Conservation (phyloP, 2,797 vertebrate genomes). For the Anomalospiza imberbis region DNA sequence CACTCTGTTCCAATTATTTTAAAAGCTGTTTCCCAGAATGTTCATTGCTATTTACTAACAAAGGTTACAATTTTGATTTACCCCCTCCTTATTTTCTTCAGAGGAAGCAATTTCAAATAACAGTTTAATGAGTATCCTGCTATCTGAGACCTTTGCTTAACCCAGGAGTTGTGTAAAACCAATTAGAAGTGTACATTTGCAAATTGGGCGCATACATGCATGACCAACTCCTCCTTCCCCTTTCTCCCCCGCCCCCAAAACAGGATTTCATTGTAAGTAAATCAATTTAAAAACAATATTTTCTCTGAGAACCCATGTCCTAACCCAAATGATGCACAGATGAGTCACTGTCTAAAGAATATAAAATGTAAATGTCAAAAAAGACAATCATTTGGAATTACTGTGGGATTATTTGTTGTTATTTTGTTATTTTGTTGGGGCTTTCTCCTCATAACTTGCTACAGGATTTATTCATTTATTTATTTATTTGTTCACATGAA, state of each 20-base stretch:
- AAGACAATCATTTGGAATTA: background rate
- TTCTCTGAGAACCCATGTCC: background rate
- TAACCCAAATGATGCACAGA: background rate
- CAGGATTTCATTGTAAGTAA: background rate
- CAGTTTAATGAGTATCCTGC: conserved; percentile 46
- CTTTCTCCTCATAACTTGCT: no score
- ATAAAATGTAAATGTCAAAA: background rate
- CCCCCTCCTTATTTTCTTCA: background rate
- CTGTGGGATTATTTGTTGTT: background rate
- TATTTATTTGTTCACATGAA: background rate
- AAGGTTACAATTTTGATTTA: conserved; percentile 13
- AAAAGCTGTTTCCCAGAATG: background rate
- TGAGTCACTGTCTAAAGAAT: background rate
- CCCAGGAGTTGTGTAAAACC: conserved; percentile 9
- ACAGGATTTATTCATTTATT: background rate
- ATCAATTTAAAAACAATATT: background rate
- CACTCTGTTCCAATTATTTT: conserved; percentile 32
- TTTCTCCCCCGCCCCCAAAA: background rate
- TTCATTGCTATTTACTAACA: background rate
- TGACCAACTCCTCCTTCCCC: background rate
- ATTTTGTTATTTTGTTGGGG: background rate
- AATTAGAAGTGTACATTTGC: conserved; percentile 42
- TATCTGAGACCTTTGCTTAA: conserved; percentile 40
- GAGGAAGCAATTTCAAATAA: conserved; percentile 16
- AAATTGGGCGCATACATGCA: conserved; percentile 24